Base-by-base conservation (phyloP, 1,140 invertebrate species). In the Protaetia brevitarsis region DNA sequence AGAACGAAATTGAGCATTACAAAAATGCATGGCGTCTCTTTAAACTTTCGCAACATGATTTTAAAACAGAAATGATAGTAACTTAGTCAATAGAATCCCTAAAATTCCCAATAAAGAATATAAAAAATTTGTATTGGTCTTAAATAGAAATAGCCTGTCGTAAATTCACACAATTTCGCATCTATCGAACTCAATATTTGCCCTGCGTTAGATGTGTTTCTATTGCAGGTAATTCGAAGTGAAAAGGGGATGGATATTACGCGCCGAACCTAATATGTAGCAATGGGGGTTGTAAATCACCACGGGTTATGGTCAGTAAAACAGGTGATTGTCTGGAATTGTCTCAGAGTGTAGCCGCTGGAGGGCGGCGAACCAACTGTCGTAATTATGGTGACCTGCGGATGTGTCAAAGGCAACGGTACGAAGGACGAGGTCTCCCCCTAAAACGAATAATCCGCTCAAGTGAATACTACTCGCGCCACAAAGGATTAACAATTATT, bases 241-340 rank as follows among this genome's bases (percentile, higher is more conserved):
- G 41, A 45, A 23, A 45, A 45, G 41, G 41, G 41, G 41, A 45
- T 45, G 41, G 19, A 21, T 61, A 36, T 61, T 27, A 58, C 56
- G n/a, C 31, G 19, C 30, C 16, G 28, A 61, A 34, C 59, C 28
- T 61, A 61, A 34, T 61, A 61, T 34, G 19, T 34, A 30, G 59
- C 28, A 34, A 61, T 34, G 28, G 28, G 59, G 59, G 31, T 61
- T 34, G 66, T 67, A 66, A 66, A 66, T 66, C 65, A 67, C 60
- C 56, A 27, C 41, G 45, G 36, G 66, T 67, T 67, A 67, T 64
- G 66, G 62, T 45, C 66, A 67, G 51, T 67, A 67, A 67, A 67
- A 64, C 66, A 67, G 62, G 66, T 67, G 66, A 67, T 67, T 67
- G 66, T 57, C 57, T 37, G 30, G 62, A 67, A 67, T 67, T 60